phyloP scores from a whole-genome alignment of 2,888 invertebrate species.

The Leucophenga montana region DNA sequence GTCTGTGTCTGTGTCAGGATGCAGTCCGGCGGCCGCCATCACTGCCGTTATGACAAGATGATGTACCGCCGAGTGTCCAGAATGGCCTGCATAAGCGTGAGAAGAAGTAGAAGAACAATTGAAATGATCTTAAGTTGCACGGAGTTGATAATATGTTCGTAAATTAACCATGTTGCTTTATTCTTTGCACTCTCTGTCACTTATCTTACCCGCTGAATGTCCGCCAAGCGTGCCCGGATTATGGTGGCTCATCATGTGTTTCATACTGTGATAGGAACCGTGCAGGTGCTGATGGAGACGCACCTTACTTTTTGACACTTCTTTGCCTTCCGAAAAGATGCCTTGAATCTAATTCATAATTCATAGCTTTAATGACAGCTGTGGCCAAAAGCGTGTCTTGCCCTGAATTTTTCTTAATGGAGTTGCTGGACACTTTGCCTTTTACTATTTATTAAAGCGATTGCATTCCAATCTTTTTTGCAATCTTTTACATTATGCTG shows the following conservation, averaged over 20 bases:
- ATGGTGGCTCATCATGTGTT: slow-evolving; percentile 88
- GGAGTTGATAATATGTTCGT: background rate
- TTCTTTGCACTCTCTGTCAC: background rate
- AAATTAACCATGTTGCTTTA: background rate
- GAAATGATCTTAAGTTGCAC: slow-evolving; percentile 16
- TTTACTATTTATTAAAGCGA: too few relatives aligned
- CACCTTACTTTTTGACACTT: too few relatives aligned
- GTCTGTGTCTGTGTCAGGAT: slow-evolving; percentile 91
- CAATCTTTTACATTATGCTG: too few relatives aligned
- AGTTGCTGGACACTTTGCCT: too few relatives aligned
- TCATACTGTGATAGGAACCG: slow-evolving; percentile 85
- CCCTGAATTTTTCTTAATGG: too few relatives aligned
- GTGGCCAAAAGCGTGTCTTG: too few relatives aligned
- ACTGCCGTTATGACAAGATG: slow-evolving; percentile 85
- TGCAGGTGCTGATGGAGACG: slow-evolving; percentile 89
- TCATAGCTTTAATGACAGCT: too few relatives aligned
- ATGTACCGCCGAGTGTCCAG: slow-evolving; percentile 78
- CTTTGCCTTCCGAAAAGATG: too few relatives aligned
- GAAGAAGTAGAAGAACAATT: slow-evolving; percentile 1
- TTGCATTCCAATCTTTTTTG: too few relatives aligned
- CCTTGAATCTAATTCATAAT: too few relatives aligned
- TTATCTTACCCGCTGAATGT: slow-evolving; percentile 75
- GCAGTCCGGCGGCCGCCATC: slow-evolving; percentile 85
- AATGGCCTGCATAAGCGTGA: slow-evolving; percentile 71
- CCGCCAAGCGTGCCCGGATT: slow-evolving; percentile 78